Percentiles rank a stretch among this genome's conserved stretches.
These are phyloP conservation scores for Eurypyga helias DNA, from an alignment of 2,113 vertebrate genomes.

Conservation along the genomic window DNA sequence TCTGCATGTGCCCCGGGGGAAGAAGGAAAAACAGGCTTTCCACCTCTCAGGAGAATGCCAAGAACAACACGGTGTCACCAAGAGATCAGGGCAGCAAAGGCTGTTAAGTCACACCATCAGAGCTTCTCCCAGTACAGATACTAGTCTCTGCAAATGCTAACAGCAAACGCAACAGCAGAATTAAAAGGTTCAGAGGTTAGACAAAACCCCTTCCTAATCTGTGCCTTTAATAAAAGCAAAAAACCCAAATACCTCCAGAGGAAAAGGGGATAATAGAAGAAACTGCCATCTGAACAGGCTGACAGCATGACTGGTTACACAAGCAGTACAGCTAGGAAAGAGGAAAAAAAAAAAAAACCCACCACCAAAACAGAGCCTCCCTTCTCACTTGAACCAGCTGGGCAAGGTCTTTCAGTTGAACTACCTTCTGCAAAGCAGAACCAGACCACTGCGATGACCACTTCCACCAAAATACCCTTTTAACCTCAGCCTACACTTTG, in stretches of 20 bases:
- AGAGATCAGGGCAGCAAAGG: not conserved
- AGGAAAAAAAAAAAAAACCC: not conserved
- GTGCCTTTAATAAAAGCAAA: not conserved
- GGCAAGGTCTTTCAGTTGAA: not conserved
- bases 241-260: not conserved
- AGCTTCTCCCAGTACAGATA: not conserved
- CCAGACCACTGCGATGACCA: not conserved
- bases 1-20: not conserved
- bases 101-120: not conserved
- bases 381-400: not conserved
- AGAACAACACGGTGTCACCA: not conserved
- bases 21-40: conserved; percentile 25
- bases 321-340: not conserved
- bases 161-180: not conserved
- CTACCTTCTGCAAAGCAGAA: not conserved
- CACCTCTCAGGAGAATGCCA: not conserved
- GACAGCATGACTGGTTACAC: not conserved
- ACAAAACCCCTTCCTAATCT: not conserved
- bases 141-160: not conserved
- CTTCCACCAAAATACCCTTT: not conserved
- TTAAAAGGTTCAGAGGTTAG: not conserved
- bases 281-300: not conserved
- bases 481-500: not conserved
- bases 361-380: not conserved
- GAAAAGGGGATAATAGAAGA: not conserved